Evolutionary conservation across 2,888 invertebrate genomes (phyloP).

Genomic region (Harpalus rubripes): DNA sequence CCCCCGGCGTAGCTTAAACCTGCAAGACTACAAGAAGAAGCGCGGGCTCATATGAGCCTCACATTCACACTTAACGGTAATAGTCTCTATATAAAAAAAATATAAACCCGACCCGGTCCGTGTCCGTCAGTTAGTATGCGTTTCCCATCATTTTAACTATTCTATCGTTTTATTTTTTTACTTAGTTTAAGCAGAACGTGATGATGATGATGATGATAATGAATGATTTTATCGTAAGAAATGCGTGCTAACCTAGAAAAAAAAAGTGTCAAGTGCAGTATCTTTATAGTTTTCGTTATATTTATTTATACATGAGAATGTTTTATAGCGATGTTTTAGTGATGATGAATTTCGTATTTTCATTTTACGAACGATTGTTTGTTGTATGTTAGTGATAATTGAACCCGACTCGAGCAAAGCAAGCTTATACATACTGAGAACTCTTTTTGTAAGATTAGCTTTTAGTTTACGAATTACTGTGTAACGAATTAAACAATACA

Average conservation of each 20-base stretch:
- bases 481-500: constrained; percentile 43
- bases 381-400: constrained; percentile 47
- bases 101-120: not conserved
- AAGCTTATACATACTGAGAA: constrained; percentile 5
- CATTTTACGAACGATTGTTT: constrained; percentile 42
- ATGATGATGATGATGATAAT: not conserved
- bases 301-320: constrained; percentile 33
- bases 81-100: constrained; percentile 23
- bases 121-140: constrained; percentile 42
- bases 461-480: constrained; percentile 30
- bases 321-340: constrained; percentile 30
- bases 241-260: constrained; percentile 37
- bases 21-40: constrained; percentile 96
- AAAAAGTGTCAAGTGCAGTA: not conserved
- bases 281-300: constrained; percentile 23
- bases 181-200: constrained; percentile 47
- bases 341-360: too few species aligned
- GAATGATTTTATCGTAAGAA: constrained; percentile 36
- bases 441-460: constrained; percentile 35
- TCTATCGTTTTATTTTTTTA: constrained; percentile 44
- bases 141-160: constrained; percentile 39
- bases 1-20: constrained; percentile 90
- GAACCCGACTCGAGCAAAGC: not conserved
- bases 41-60: constrained; percentile 87
- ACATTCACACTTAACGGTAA: constrained; percentile 71